Base-by-base conservation (phyloP, 1,140 invertebrate species). In the Drosophila bifasciata region DNA sequence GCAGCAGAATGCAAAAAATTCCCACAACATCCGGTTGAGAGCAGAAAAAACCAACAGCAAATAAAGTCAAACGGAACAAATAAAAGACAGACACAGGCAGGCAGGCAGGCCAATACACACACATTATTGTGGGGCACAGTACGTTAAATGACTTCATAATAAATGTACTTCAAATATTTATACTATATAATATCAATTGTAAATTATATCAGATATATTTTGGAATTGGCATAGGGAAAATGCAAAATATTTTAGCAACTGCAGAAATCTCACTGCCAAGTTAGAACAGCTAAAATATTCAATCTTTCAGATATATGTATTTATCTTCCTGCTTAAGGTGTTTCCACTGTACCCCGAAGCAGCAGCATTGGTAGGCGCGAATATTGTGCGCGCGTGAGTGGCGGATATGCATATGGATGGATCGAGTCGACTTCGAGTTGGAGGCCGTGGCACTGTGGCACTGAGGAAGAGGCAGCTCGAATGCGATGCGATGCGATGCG, bases 11-110 rank as follows among this genome's bases (percentile, higher is more conserved):
- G 83, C 83, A 78, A 81, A 86, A 86, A 86, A 88, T 88, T 86
- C 83, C 83, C 83, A 86, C 83, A 86, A 86, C 83, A 86, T 86
- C 83, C 83, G 83, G 83, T 86, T 83, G 51, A 55, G 70, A 75
- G 81, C 81, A 72, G 74, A 58, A 76, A 61, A 72, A 73, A 36
- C 44, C 45, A 75, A 32, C 69, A 76, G 55, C 40, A 78, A 59
- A 71, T 48, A 69, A 41, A 68, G 36, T 32, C 63, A 81, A 86
- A 86, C 81, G 78, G 75, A 88, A 88, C 83, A 79, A 88, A 86
- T 78, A 88, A 86, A 85, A 36, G 32, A 36, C 32, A 11, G 32
- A 63, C 32, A 9, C 51, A 46, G 64, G 68, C 55, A 73, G 39
- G 39, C 58, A 46, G 52, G 17, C 48, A 39, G 23, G 32, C 52